Evolutionary conservation across 2,888 invertebrate species (phyloP).

Genomic region (Pseudococcus jackbeardsleyi): DNA sequence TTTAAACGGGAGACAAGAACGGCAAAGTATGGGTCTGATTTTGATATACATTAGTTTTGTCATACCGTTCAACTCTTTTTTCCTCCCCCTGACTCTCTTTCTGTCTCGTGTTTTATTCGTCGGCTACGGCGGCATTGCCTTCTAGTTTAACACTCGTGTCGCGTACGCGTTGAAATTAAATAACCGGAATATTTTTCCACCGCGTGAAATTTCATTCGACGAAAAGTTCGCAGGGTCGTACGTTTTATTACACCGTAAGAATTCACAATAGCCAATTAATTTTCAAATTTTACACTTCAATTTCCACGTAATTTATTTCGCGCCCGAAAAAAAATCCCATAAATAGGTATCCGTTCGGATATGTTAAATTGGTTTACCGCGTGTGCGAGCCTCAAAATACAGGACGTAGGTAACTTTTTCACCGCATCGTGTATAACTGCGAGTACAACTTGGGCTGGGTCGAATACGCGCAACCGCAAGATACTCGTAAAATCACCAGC

Average conservation of each 20-base stretch:
- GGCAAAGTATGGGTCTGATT: background rate
- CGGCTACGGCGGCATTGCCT: background rate
- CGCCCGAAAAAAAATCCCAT: slow-evolving; percentile 3
- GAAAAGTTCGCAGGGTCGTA: slow-evolving; percentile 21
- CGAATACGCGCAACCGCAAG: background rate
- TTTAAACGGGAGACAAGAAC: slow-evolving; percentile 1
- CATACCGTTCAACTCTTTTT: slow-evolving; percentile 17
- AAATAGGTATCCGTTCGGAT: background rate
- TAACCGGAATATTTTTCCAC: slow-evolving; percentile 34
- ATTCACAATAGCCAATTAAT: slow-evolving; percentile 41
- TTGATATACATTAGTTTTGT: slow-evolving; percentile 31
- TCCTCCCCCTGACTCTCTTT: background rate
- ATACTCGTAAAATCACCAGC: background rate
- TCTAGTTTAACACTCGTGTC: slow-evolving; percentile 16
- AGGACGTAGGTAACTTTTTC: no score
- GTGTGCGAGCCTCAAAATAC: background rate
- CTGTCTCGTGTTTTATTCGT: background rate
- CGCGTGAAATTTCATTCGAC: slow-evolving; percentile 30
- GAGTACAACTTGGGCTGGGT: background rate
- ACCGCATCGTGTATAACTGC: background rate
- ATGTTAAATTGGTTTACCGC: background rate
- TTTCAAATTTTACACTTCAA: slow-evolving; percentile 12
- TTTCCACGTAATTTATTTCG: slow-evolving; percentile 30
- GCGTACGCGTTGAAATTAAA: slow-evolving; percentile 39
- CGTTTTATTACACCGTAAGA: slow-evolving; percentile 39